Conservation (phyloP, 2,888 invertebrate genomes). For the Resseliella maxima region DNA sequence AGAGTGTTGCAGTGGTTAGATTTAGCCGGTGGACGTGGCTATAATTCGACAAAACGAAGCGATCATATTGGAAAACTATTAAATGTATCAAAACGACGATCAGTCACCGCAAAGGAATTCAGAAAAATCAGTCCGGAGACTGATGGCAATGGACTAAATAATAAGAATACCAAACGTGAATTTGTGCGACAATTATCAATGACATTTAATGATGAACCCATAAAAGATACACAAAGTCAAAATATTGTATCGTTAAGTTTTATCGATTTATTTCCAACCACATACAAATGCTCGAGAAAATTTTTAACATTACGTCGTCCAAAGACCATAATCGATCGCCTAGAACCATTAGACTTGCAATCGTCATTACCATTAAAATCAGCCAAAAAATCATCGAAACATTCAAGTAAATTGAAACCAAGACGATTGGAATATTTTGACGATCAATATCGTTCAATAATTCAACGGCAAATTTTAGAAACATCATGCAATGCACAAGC, state of each 20-base stretch:
- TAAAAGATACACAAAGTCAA: slow-evolving; percentile 29
- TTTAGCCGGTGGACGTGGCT: slow-evolving; percentile 73
- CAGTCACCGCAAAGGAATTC: slow-evolving; percentile 68
- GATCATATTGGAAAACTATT: slow-evolving; percentile 49
- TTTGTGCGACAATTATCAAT: slow-evolving; percentile 57
- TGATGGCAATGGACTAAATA: background rate
- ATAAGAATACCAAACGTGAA: slow-evolving; percentile 41
- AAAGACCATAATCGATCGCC: background rate
- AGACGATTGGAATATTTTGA: slow-evolving; percentile 61
- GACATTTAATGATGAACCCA: slow-evolving; percentile 56
- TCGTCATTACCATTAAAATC: background rate
- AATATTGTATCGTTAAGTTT: slow-evolving; percentile 43
- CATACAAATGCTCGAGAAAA: slow-evolving; percentile 57
- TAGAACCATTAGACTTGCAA: slow-evolving; percentile 7
- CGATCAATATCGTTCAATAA: slow-evolving; percentile 66
- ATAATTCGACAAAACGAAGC: background rate
- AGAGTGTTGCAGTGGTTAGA: slow-evolving; percentile 84
- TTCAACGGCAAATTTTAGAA: slow-evolving; percentile 66
- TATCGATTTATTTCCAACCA: slow-evolving; percentile 56
- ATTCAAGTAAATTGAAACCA: background rate
- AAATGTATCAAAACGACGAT: slow-evolving; percentile 59
- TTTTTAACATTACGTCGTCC: slow-evolving; percentile 55
- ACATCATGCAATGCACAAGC: slow-evolving; percentile 66
- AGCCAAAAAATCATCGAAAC: background rate
- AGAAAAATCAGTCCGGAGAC: slow-evolving; percentile 64